Percentiles rank a stretch among this genome's conserved stretches.
Evolutionary conservation across 2,888 invertebrate species (phyloP).

Genomic region (Acanthosoma haemorrhoidale): DNA sequence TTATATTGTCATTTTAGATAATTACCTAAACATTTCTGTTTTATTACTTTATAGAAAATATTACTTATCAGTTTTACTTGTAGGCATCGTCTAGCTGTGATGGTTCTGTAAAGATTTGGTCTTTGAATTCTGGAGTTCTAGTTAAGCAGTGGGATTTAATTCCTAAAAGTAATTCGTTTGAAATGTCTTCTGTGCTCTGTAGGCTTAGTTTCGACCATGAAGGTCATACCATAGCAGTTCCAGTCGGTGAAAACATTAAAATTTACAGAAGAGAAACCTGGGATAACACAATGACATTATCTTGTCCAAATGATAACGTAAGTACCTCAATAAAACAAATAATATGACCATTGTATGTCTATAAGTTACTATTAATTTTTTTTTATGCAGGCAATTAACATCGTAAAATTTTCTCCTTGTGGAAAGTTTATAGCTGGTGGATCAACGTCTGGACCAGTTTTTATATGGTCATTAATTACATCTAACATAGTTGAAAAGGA

Average conservation of each 20-base stretch:
- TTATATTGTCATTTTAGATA: too few relatives aligned
- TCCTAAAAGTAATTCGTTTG: conserved; percentile 72
- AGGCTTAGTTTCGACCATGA: conserved; percentile 68
- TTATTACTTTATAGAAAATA: conserved; percentile 18
- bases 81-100: conserved; percentile 66
- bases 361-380: background rate
- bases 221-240: conserved; percentile 73
- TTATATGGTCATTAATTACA: conserved; percentile 57
- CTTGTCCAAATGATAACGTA: conserved; percentile 1
- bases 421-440: conserved; percentile 74
- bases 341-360: background rate
- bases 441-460: conserved; percentile 69
- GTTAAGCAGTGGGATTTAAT: conserved; percentile 62
- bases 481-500: conserved; percentile 30
- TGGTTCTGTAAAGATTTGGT: conserved; percentile 77
- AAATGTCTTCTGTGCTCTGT: conserved; percentile 57
- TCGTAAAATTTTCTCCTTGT: conserved; percentile 74
- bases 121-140: conserved; percentile 53
- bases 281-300: conserved; percentile 48
- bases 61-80: conserved; percentile 29
- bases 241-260: conserved; percentile 64
- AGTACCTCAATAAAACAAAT: background rate
- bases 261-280: conserved; percentile 68
- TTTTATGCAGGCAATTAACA: conserved; percentile 53
- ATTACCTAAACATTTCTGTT: too few relatives aligned